Base-by-base conservation (phyloP, 1,140 invertebrate genomes). In the Marisa cornuarietis region DNA sequence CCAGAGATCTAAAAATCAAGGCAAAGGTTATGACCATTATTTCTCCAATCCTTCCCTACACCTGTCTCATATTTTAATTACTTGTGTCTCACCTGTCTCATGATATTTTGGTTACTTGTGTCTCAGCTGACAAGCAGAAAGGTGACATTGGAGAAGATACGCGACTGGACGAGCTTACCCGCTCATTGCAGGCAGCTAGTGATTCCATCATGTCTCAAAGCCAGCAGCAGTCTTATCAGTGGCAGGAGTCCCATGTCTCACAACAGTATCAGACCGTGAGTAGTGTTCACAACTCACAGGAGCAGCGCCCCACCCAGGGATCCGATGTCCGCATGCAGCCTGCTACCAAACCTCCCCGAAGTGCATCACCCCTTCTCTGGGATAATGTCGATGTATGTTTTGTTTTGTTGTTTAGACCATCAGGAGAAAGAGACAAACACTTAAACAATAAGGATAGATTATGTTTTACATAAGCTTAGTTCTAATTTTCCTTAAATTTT, bases 311-410 rank as follows among this genome's bases (percentile, higher is more conserved):
- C 81, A 83, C 51, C n/a, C 51, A 61, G 82, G 85, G 79, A 81
- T 83, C 76, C 85, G 26, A 31, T n/a, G 26, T 51, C 76, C 31
- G 76, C 76, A 77, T 77, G 76, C 79, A n/a, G 51, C 49, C 65
- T 68, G 26, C 77, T 74, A 78, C 79, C 72, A 80, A 78, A 26
- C 76, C 65, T 66, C 81, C 82, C 52, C 83, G 87, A 72, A 85
- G 87, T 82, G 84, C 83, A 79, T 88, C 87, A 71, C 85, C 87
- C 69, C 86, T 85, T 61, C 78, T 77, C 42, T 88, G 87, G 87
- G 87, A 88, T 80, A 88, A 87, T 78, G 74, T 81, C 79, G 78
- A 83, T 84, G 82, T 84, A 84, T 79, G 83, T 84, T 80, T 82
- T 80, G 52, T 7, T 63, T 61, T 58, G 54, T 58, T 58, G 54